These are phyloP conservation scores for Columba livia DNA, from an alignment of 2,113 vertebrate genomes.

Conservation along the genomic window DNA sequence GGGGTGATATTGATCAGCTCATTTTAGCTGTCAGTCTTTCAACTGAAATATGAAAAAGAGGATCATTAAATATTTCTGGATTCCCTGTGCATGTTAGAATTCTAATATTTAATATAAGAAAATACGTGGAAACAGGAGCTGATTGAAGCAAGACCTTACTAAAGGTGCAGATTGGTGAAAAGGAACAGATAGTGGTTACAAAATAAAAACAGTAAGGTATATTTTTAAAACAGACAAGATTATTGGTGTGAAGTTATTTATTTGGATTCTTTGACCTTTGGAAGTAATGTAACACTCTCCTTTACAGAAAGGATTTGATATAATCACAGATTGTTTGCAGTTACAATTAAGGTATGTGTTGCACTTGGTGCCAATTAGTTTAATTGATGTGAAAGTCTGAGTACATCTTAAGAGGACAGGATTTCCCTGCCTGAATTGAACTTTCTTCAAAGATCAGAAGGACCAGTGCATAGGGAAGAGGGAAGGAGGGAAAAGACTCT, in stretches of 20 bases:
- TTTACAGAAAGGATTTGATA: not conserved
- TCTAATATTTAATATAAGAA: not conserved
- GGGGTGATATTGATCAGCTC: not conserved
- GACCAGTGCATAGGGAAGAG: not conserved
- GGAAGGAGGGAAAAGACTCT: not conserved
- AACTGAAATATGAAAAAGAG: not conserved
- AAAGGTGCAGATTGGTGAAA: not conserved
- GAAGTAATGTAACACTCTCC: not conserved
- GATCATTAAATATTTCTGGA: not conserved
- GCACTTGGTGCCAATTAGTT: constrained; percentile 17
- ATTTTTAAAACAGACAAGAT: not conserved
- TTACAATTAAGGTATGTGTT: not conserved
- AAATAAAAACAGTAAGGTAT: not conserved
- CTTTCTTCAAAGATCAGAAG: not conserved
- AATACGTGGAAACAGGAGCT: not conserved
- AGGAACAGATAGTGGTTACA: not conserved
- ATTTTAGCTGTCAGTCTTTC: not conserved
- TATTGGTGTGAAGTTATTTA: not conserved
- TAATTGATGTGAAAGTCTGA: constrained; percentile 38
- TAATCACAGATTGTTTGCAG: not conserved
- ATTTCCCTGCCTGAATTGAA: not conserved
- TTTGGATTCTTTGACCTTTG: not conserved
- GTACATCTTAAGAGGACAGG: not conserved
- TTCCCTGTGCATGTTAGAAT: not conserved
- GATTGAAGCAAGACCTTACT: not conserved